Percentiles rank a stretch among this genome's conserved stretches.
These are phyloP conservation scores for Heteractis magnifica DNA, from an alignment of 92 coral and sea anemone species.

Conservation along the genomic window DNA sequence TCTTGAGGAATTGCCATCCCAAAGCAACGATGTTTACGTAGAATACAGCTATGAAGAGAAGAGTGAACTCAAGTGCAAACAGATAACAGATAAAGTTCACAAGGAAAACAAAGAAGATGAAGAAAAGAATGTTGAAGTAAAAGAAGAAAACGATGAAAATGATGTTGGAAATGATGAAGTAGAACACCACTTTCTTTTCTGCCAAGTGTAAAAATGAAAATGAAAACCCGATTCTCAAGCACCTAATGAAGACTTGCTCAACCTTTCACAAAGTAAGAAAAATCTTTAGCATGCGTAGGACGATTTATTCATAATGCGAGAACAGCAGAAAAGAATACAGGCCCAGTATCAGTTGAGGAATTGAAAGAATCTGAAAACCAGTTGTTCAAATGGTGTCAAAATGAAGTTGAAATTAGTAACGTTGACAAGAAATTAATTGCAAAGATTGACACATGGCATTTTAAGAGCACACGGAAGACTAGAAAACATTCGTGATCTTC, in stretches of 20 bases:
- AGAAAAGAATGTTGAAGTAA: too few species aligned
- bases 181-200: too few species aligned
- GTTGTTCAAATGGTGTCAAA: conserved; percentile 40
- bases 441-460: too few species aligned
- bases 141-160: too few species aligned
- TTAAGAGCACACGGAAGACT: background rate
- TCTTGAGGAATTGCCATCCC: background rate
- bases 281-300: conserved; percentile 43
- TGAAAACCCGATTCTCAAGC: too few species aligned
- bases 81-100: too few species aligned
- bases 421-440: background rate
- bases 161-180: too few species aligned
- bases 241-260: background rate
- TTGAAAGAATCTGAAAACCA: conserved; percentile 28
- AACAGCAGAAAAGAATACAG: conserved; percentile 4
- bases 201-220: too few species aligned
- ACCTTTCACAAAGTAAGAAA: conserved; percentile 46
- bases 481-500: conserved; percentile 18
- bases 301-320: conserved; percentile 31
- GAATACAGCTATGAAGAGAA: too few species aligned
- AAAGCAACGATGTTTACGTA: too few species aligned
- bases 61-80: too few species aligned
- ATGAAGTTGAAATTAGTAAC: background rate
- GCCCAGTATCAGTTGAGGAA: conserved; percentile 31
- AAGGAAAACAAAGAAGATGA: too few species aligned